A percentile compares a stretch with the other conserved stretches of the same genome.
phyloP scores from a whole-genome alignment of 2,113 vertebrate species.

The Siniperca chuatsi region DNA sequence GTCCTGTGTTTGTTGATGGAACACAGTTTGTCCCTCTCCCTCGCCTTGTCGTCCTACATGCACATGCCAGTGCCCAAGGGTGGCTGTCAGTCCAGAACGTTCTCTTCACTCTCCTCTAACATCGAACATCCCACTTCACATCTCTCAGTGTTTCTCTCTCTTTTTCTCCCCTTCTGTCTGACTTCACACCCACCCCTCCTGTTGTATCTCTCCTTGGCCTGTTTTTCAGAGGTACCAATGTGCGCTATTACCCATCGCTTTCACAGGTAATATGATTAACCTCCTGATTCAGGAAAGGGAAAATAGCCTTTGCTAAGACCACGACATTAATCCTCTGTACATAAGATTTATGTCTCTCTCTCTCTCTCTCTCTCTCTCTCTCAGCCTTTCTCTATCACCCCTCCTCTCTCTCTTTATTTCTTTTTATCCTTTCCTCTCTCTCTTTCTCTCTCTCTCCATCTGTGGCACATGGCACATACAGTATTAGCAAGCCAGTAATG shows the following conservation, averaged over 20 bases:
- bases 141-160: background rate
- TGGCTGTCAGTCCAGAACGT: background rate
- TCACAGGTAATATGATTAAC: slow-evolving; percentile 72
- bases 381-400: background rate
- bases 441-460: background rate
- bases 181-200: background rate
- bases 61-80: background rate
- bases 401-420: background rate
- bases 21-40: background rate
- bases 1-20: background rate
- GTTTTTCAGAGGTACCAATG: slow-evolving; percentile 14
- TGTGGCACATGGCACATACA: slow-evolving; percentile 9
- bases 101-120: background rate
- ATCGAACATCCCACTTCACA: background rate
- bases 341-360: slow-evolving; percentile 27
- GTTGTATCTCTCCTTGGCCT: slow-evolving; percentile 37
- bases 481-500: background rate
- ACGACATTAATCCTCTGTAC: slow-evolving; percentile 55
- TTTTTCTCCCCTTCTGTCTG: background rate
- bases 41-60: background rate
- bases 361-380: slow-evolving; percentile 10
- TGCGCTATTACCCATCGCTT: slow-evolving; percentile 41
- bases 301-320: slow-evolving; percentile 52
- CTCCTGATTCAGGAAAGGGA: slow-evolving; percentile 54
- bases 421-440: background rate